Evolutionary conservation across 2,113 vertebrate species (phyloP), one percentile per base, ranked within the genome.

Genomic region (Calypte anna): DNA sequence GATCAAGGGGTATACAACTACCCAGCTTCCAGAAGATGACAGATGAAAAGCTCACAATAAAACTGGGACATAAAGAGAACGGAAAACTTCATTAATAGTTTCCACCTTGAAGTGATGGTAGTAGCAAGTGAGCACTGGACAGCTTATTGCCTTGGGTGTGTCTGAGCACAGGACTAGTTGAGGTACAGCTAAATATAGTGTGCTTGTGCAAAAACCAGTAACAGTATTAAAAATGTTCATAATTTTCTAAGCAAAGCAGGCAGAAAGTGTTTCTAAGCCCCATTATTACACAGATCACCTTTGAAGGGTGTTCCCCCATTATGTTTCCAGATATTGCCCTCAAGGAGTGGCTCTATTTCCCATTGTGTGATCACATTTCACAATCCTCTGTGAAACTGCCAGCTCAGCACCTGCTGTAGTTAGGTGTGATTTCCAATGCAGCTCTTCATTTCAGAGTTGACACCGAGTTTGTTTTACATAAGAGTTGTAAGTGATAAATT

Each of bases 181-280:
- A 95, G 67, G 75, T 90, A 24, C 75, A 57, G 82, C 91, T 96
- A 95, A 96, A 96, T 88, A 94, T 28, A 96, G 82, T 10, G 72
- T 77, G 57, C 91, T 94, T 81, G 93, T 96, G 91, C 87, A 96
- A 97, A 96, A 86, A 1, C 51, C 87, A 90, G 72, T 44, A 88
- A 86, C 94, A 83, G 75, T 14, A 95, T 95, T 95, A 74, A 94
- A 93, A 94, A 88, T 54, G 84, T 94, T 96, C 78, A 85, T 93
- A 86, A 94, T 96, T 95, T 97, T 96, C 91, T 96, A 96, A 86
- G 93, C 95, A 95, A 97, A 97, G 96, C 91, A 97, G 93, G 93
- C 88, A 96, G 95, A 95, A 96, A 97, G 94, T 96, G 87, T 57
- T 94, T 77, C 90, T 95, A 86, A 96, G 95, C 70, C 93, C 95